Evolutionary conservation across 2,888 invertebrate species (phyloP).

Genomic region (Orthonychiurus folsomi): DNA sequence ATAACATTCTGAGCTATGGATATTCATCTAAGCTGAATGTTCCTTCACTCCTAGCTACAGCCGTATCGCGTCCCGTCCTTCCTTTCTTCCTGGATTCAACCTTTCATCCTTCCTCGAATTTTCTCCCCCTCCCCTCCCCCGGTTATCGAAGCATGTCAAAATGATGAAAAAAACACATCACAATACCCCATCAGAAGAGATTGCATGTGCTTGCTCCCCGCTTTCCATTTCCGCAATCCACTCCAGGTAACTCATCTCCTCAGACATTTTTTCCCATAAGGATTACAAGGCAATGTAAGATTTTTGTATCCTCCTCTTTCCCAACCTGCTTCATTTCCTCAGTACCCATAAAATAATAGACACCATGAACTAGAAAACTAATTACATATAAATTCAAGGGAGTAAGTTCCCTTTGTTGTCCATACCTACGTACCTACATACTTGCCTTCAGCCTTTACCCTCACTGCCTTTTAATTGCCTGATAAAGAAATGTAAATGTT

Average conservation of each 20-base stretch:
- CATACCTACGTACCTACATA: too few species aligned
- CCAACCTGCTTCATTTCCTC: too few species aligned
- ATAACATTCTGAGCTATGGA: too few species aligned
- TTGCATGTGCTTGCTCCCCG: not conserved
- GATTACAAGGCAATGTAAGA: too few species aligned
- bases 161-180: conserved; percentile 1
- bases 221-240: not conserved
- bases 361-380: not conserved
- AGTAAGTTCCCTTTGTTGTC: not conserved
- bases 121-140: too few species aligned
- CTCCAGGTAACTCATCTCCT: not conserved
- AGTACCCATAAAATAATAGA: too few species aligned
- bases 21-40: too few species aligned
- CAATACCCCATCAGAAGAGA: not conserved
- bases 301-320: too few species aligned
- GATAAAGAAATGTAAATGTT: not conserved
- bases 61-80: too few species aligned
- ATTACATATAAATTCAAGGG: not conserved
- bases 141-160: not conserved
- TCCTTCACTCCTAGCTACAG: too few species aligned
- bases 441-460: not conserved
- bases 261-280: too few species aligned
- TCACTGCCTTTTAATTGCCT: not conserved
- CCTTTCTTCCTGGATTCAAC: not conserved
- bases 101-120: not conserved